Evolutionary conservation across 2,113 vertebrate species (phyloP), one percentile per base, ranked within the genome.

Genomic region (Silurus meridionalis): DNA sequence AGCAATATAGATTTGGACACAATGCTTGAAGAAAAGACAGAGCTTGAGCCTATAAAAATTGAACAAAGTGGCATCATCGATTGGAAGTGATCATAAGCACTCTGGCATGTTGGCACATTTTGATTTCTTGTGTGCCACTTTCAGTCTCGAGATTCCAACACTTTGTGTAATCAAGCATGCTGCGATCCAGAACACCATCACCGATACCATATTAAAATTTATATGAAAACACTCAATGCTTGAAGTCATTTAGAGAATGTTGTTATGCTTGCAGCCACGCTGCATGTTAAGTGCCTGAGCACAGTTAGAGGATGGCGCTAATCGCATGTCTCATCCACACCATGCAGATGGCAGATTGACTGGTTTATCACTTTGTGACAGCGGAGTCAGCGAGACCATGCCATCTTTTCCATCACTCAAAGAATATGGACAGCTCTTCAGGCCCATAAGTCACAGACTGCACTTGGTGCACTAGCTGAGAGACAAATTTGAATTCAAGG

Each of bases 51-150:
- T 53, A 85, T 87, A 82, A 89, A 89, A 85, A 28, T 74, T 9
- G 52, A 28, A 50, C 10, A 82, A 89, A 85, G 71, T 79, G 72
- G 53, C 63, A 87, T 46, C 64, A 74, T 85, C 82, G 85, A 87
- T 85, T 82, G 79, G 85, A 72, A 86, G 64, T 23, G 82, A 86
- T 86, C 53, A 67, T 66, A 86, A 89, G 28, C 72, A 79, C 48
- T 50, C 8, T 15, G 82, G 84, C 78, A 82, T 58, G 5, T 52
- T 37, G 8, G 28, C 14, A 28, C 25, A 53, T 88, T 83, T 86
- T 55, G 57, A 74, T 57, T 69, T 60, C 53, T 67, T 57, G 1
- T 55, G 60, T 46, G 46, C 37, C 72, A 80, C 46, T 78, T 79
- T 67, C 75, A 21, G 67, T 48, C 77, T 52, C 46, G 53, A 53